Percentiles rank a stretch among this genome's conserved stretches.
Evolutionary conservation across 92 coral and sea anemone genomes (phyloP).

Genomic region (Epizoanthus scotinus): DNA sequence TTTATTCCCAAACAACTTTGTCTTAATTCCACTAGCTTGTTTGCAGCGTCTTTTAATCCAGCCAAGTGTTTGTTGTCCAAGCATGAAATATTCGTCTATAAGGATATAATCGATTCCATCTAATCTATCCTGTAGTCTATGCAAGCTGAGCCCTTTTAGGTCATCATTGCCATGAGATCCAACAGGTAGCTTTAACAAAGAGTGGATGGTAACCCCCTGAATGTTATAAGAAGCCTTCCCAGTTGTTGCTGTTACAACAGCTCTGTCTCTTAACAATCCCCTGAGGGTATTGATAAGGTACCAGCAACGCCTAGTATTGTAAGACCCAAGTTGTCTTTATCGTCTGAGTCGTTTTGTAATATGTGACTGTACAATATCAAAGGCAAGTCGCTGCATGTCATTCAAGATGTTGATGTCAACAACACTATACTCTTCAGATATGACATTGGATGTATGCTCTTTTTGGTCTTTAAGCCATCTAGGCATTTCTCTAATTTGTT

Average conservation of each 20-base stretch:
- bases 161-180: slow-evolving; percentile 47
- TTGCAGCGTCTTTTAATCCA: slow-evolving; percentile 55
- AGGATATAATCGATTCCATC: slow-evolving; percentile 54
- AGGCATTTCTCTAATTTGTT: slow-evolving; percentile 46
- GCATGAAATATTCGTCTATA: slow-evolving; percentile 75
- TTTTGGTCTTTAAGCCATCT: slow-evolving; percentile 33
- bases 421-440: background rate
- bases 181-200: slow-evolving; percentile 58
- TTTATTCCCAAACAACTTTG: slow-evolving; percentile 47
- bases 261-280: background rate
- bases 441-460: slow-evolving; percentile 27
- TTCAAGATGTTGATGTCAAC: slow-evolving; percentile 53
- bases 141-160: slow-evolving; percentile 50
- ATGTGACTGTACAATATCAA: slow-evolving; percentile 56
- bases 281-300: slow-evolving; percentile 52
- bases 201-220: slow-evolving; percentile 58
- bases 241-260: slow-evolving; percentile 51
- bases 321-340: slow-evolving; percentile 42
- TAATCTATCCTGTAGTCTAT: slow-evolving; percentile 48
- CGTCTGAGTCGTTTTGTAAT: slow-evolving; percentile 18
- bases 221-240: slow-evolving; percentile 59
- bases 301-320: slow-evolving; percentile 52
- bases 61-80: slow-evolving; percentile 63
- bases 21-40: slow-evolving; percentile 54
- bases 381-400: slow-evolving; percentile 66